Percentiles rank a stretch among this genome's conserved stretches.
Evolutionary conservation across 2,797 vertebrate genomes (phyloP).

Genomic region (Enteromius fasciolatus): DNA sequence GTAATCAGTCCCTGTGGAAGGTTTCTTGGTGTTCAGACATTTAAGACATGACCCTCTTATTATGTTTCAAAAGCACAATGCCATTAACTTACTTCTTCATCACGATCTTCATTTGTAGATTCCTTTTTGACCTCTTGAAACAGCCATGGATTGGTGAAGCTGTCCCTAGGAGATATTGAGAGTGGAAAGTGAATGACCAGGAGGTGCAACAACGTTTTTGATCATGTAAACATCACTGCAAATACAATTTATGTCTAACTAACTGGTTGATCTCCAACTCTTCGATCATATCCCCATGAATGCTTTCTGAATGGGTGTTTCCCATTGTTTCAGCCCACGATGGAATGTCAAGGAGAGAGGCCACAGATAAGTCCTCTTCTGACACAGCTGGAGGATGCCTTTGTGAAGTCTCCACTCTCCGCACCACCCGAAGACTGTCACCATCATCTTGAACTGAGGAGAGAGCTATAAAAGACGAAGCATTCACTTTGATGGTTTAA

Average conservation of each 20-base stretch:
- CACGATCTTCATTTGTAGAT: constrained; percentile 61
- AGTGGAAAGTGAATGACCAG: constrained; percentile 53
- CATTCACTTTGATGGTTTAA: neutral
- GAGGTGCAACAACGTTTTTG: neutral
- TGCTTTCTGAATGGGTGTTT: constrained; percentile 83
- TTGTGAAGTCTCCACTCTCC: constrained; percentile 74
- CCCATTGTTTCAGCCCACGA: constrained; percentile 84
- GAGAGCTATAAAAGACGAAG: constrained; percentile 77
- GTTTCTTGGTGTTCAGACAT: constrained; percentile 48
- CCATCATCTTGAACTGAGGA: constrained; percentile 89
- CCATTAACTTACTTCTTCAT: constrained; percentile 75
- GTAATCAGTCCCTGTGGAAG: neutral
- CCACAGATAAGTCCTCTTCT: constrained; percentile 92
- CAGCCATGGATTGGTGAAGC: constrained; percentile 70
- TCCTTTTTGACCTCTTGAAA: constrained; percentile 70
- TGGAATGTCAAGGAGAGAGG: constrained; percentile 86
- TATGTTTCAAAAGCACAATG: constrained; percentile 57
- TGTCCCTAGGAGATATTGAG: constrained; percentile 66
- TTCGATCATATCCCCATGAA: constrained; percentile 84
- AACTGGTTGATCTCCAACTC: constrained; percentile 82
- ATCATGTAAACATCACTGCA: neutral
- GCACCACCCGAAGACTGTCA: constrained; percentile 79
- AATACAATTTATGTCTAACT: constrained; percentile 26
- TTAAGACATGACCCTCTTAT: constrained; percentile 55
- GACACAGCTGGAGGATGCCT: constrained; percentile 91